Evolutionary conservation across 2,113 vertebrate species (phyloP).

Genomic region (Cynoglossus semilaevis): DNA sequence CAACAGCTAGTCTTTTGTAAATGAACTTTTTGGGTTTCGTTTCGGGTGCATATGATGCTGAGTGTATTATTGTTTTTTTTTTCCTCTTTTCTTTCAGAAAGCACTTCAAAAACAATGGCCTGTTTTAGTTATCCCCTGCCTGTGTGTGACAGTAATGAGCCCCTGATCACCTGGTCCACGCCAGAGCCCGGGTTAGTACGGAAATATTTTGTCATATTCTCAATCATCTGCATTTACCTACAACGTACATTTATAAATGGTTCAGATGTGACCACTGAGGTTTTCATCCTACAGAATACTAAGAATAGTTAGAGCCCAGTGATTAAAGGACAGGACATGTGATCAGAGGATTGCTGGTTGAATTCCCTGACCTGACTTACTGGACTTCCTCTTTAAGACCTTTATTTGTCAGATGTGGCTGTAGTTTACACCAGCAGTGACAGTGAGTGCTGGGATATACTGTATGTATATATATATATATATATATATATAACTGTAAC

Average conservation of each 20-base stretch:
- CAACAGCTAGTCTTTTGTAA: conserved; percentile 99
- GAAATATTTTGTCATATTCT: conserved; percentile 98
- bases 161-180: conserved; percentile 84
- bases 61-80: conserved; percentile 84
- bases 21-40: conserved; percentile 99
- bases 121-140: conserved; percentile 86
- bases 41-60: conserved; percentile 95
- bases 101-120: conserved; percentile 87
- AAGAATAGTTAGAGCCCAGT: too few relatives aligned
- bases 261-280: conserved; percentile 27
- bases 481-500: too few relatives aligned
- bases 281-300: too few relatives aligned
- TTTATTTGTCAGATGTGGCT: too few relatives aligned
- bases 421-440: too few relatives aligned
- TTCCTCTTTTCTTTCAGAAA: conserved; percentile 70
- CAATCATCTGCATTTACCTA: conserved; percentile 85
- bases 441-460: too few relatives aligned
- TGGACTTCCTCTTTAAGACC: too few relatives aligned
- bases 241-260: conserved; percentile 42
- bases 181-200: conserved; percentile 86
- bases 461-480: too few relatives aligned
- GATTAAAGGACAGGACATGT: too few relatives aligned
- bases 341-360: too few relatives aligned
- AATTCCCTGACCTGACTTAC: too few relatives aligned
- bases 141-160: conserved; percentile 90